Evolutionary conservation across 2,113 vertebrate genomes (phyloP), one percentile per base, ranked within the genome.

Genomic region (Ariopsis seemanni): DNA sequence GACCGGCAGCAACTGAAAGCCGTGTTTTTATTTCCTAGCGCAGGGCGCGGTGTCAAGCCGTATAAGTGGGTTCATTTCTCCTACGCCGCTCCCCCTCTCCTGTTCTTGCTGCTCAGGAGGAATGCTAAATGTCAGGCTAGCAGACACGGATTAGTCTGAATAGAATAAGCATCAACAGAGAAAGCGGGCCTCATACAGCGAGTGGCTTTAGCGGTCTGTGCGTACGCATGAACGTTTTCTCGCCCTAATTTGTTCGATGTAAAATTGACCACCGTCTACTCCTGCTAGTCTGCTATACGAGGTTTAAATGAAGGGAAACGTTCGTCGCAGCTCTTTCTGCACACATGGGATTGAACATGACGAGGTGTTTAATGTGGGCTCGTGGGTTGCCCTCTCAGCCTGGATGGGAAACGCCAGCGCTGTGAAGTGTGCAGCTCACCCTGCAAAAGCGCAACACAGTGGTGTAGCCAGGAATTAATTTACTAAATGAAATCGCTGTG

Each of bases 11-110:
- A 95, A 96, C 94, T 93, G 95, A 95, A 93, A 94, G 92, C 90
- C 93, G 93, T 95, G 95, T 95, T 96, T 95, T 95, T 95, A 95
- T 95, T 95, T 95, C 93, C 93, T 77, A 86, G 88, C 89, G 92
- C 94, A 90, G 92, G 91, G 92, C 93, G 92, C 88, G 55, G 92
- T 95, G 94, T 95, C 94, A 94, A 92, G 92, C 93, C 91, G 84
- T 93, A 94, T 95, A 94, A 95, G 93, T 91, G 91, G 93, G 93
- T 93, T 94, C 93, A 95, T 95, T 94, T 94, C 94, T 95, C 87
- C 91, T 91, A 90, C 93, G 89, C 91, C 91, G 84, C 30, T 52
- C 58, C 91, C 69, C 20, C 27, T n/a, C 52, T 55, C 20, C 52
- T 87, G 27, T 55, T 86, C 82, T 75, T 34, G 80, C 72, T 22